Conservation (phyloP, 2,888 invertebrate species). For the Trichogramma dendrolimi region DNA sequence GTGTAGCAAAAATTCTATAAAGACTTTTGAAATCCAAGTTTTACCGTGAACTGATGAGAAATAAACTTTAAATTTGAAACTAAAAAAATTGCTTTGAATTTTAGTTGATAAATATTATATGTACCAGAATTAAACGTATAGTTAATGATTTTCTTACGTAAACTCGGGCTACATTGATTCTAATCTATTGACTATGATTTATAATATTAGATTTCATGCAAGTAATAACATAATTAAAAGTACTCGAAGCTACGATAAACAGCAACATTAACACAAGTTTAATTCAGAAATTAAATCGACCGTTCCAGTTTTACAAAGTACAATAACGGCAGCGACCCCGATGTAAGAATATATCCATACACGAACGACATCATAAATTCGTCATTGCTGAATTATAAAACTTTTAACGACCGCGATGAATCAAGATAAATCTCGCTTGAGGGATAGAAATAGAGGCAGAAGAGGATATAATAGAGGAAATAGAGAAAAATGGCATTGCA, state of each 20-base stretch:
- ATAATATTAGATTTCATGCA: no score
- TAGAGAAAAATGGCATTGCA: conserved; percentile 19
- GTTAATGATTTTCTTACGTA: no score
- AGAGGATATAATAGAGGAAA: conserved; percentile 7
- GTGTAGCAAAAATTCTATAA: conserved; percentile 22
- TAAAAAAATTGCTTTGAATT: no score
- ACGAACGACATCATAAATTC: conserved; percentile 26
- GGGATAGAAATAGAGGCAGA: not conserved
- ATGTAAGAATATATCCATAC: not conserved
- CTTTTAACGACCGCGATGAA: conserved; percentile 28
- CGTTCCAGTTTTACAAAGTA: conserved; percentile 12
- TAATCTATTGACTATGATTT: no score
- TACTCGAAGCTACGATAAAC: no score
- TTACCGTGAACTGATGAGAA: not conserved
- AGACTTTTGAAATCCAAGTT: conserved; percentile 25
- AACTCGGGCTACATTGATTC: no score
- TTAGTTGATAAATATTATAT: no score
- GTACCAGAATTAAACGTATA: no score
- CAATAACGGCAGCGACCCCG: conserved; percentile 9
- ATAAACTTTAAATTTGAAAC: no score
- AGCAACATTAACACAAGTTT: no score
- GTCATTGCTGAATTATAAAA: conserved; percentile 26
- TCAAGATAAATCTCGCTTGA: conserved; percentile 23
- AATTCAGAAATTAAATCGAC: no score
- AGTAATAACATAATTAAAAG: no score